These are phyloP conservation scores for Entomobrya multifasciata DNA, from an alignment of 2,888 invertebrate species.

Conservation along the genomic window DNA sequence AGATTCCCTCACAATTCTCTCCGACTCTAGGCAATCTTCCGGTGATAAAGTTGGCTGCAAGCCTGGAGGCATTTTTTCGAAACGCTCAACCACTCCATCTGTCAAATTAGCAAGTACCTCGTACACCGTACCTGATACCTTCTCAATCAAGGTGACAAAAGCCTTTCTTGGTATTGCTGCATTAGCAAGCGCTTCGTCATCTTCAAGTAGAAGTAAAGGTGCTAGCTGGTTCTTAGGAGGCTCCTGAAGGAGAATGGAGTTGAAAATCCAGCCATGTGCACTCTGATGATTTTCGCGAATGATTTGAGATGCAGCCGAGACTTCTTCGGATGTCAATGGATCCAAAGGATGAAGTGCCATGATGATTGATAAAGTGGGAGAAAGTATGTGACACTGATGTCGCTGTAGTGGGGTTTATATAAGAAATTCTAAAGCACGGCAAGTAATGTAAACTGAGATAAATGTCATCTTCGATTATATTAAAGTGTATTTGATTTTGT, in stretches of 20 bases:
- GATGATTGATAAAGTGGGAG: too few species aligned
- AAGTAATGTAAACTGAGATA: too few species aligned
- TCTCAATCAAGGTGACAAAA: conserved; percentile 73
- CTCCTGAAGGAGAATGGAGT: conserved; percentile 74
- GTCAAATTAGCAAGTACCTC: conserved; percentile 75
- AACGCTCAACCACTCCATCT: conserved; percentile 61
- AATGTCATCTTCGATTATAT: too few species aligned
- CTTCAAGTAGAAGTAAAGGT: conserved; percentile 56
- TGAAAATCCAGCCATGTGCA: conserved; percentile 73
- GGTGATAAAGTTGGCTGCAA: conserved; percentile 74
- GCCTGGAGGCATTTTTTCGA: conserved; percentile 58
- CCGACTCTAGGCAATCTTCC: conserved; percentile 73
- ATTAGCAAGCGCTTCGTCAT: conserved; percentile 11
- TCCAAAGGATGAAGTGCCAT: conserved; percentile 74
- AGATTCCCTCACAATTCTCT: conserved; percentile 71
- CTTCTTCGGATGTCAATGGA: conserved; percentile 72
- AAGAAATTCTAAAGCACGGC: too few species aligned
- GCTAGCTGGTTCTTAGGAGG: conserved; percentile 69
- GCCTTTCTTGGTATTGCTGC: conserved; percentile 66
- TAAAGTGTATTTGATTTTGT: too few species aligned
- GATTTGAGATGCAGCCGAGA: conserved; percentile 57
- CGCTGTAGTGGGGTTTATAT: neutral
- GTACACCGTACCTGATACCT: conserved; percentile 60
- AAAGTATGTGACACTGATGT: too few species aligned
- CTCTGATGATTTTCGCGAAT: conserved; percentile 67